Evolutionary conservation across 2,888 invertebrate genomes (phyloP).

Genomic region (Volucella zonaria): DNA sequence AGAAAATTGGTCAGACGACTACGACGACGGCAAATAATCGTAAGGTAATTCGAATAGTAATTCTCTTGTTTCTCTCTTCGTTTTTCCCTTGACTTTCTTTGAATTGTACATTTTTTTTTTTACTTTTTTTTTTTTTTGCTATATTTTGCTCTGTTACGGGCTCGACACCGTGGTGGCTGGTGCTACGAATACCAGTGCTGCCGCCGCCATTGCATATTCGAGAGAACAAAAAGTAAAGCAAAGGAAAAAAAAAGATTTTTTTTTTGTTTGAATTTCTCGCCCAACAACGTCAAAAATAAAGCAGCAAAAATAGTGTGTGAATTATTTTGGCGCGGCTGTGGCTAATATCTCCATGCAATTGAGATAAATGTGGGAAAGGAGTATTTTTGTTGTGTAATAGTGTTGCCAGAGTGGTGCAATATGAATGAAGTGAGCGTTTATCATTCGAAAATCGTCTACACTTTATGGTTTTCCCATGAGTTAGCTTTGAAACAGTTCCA

Average conservation of each 20-base stretch:
- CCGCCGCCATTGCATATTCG: constrained; percentile 68
- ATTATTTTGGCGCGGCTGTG: constrained; percentile 70
- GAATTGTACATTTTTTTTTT: too few relatives aligned
- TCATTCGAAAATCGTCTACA: too few relatives aligned
- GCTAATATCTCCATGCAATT: constrained; percentile 35
- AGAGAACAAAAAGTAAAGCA: constrained; percentile 6
- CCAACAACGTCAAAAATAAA: constrained; percentile 20
- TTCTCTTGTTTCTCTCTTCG: constrained; percentile 50
- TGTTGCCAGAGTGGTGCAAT: constrained; percentile 48
- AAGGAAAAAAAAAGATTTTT: too few relatives aligned
- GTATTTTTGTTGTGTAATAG: constrained; percentile 31
- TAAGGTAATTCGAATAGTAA: constrained; percentile 67
- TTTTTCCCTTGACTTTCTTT: constrained; percentile 37
- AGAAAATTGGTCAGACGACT: constrained; percentile 69
- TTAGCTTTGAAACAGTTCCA: too few relatives aligned
- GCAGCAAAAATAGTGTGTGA: constrained; percentile 49
- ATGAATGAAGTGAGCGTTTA: neutral
- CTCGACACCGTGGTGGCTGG: too few relatives aligned
- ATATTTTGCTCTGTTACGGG: constrained; percentile 18
- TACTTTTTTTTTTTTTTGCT: constrained; percentile 2
- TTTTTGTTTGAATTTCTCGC: constrained; percentile 38
- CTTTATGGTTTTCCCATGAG: too few relatives aligned
- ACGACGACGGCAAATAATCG: constrained; percentile 68
- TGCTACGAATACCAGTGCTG: constrained; percentile 16
- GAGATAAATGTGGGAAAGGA: neutral